Evolutionary conservation across 2,797 vertebrate species (phyloP).

Genomic region (Enteromius paludinosus): DNA sequence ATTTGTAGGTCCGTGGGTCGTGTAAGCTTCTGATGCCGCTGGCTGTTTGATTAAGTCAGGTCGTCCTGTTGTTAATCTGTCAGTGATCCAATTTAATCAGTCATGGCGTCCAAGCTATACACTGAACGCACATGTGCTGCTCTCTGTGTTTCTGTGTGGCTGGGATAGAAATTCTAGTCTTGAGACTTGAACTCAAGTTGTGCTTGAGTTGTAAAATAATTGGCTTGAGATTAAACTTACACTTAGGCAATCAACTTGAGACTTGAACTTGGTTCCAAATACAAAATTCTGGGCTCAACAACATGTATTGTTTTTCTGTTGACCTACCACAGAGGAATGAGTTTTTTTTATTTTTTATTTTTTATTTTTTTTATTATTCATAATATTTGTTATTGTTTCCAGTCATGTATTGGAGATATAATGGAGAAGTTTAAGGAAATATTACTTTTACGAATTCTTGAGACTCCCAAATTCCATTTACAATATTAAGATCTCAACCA

Average conservation of each 20-base stretch:
- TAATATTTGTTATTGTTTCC: not conserved
- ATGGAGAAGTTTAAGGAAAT: not conserved
- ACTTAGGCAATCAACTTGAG: not conserved
- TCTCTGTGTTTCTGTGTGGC: slow-evolving; percentile 3
- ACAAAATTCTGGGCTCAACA: not conserved
- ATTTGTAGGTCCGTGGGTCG: slow-evolving; percentile 26
- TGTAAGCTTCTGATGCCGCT: slow-evolving; percentile 24
- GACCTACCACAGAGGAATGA: not conserved
- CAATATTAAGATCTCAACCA: not conserved
- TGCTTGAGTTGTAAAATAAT: not conserved
- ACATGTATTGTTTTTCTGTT: not conserved
- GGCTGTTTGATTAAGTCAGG: slow-evolving; percentile 52
- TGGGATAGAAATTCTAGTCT: not conserved
- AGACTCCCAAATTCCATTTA: not conserved
- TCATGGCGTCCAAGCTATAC: slow-evolving; percentile 15
- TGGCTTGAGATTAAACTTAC: not conserved
- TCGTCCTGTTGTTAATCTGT: slow-evolving; percentile 53
- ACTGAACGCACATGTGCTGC: slow-evolving; percentile 13
- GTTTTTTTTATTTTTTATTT: not conserved
- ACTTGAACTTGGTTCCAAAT: not conserved
- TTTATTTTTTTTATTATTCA: not conserved
- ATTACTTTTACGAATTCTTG: not conserved
- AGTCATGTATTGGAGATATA: not conserved
- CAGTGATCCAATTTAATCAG: slow-evolving; percentile 54
- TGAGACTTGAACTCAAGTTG: not conserved